These are phyloP conservation scores for Polydrusus tereticollis DNA, from an alignment of 2,888 invertebrate species.

Conservation along the genomic window DNA sequence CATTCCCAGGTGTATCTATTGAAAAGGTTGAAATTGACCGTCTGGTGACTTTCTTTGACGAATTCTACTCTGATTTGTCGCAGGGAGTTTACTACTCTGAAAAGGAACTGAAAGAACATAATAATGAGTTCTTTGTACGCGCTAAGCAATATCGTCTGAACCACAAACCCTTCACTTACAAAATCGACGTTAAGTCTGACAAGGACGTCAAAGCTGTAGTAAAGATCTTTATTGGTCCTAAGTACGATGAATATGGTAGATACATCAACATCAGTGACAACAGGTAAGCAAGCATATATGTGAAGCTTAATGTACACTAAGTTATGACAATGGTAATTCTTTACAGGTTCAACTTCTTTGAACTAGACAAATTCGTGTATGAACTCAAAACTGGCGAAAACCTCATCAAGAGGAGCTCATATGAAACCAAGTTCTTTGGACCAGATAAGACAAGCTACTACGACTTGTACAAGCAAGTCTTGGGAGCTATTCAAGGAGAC, in stretches of 20 bases:
- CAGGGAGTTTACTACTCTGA: constrained; percentile 68
- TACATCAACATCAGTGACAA: constrained; percentile 70
- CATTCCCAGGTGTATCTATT: constrained; percentile 73
- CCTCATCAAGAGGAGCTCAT: constrained; percentile 76
- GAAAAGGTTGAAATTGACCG: constrained; percentile 74
- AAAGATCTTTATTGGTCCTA: constrained; percentile 79
- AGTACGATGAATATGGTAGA: constrained; percentile 73
- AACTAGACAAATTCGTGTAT: constrained; percentile 73
- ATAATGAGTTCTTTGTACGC: constrained; percentile 33
- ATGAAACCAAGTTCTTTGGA: constrained; percentile 74
- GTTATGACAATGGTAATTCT: background rate
- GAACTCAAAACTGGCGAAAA: constrained; percentile 76
- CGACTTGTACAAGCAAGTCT: constrained; percentile 75
- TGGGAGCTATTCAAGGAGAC: constrained; percentile 67
- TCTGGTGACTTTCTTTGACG: constrained; percentile 78
- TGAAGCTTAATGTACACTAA: too few species aligned
- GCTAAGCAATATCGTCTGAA: constrained; percentile 78
- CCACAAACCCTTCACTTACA: constrained; percentile 76
- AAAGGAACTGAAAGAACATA: constrained; percentile 65
- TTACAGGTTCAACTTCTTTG: constrained; percentile 69
- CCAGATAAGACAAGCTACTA: constrained; percentile 76
- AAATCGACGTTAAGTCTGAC: constrained; percentile 73
- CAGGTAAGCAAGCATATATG: too few species aligned
- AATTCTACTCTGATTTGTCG: constrained; percentile 74
- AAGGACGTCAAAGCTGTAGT: constrained; percentile 72